Evolutionary conservation across 2,888 invertebrate species (phyloP).

Genomic region (Petrolisthes manimaculis): DNA sequence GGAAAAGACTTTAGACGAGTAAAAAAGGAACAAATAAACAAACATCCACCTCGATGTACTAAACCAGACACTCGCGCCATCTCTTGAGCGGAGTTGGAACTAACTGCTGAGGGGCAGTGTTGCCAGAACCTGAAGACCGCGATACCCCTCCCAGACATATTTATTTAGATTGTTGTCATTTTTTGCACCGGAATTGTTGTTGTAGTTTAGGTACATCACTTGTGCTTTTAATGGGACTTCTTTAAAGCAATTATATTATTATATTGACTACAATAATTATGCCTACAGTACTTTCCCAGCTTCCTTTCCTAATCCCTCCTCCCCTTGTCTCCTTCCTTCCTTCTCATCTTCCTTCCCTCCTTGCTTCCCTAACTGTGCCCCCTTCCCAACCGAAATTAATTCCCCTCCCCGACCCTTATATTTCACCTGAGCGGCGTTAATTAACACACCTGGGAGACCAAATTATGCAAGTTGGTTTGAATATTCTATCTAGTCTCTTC

Average conservation of each 20-base stretch:
- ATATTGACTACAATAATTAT: neutral
- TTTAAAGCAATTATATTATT: neutral
- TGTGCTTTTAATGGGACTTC: neutral
- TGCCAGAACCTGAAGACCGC: constrained; percentile 15
- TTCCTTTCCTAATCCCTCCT: neutral
- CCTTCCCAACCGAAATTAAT: neutral
- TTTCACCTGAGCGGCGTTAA: neutral
- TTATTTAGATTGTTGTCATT: neutral
- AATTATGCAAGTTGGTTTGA: neutral
- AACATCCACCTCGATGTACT: neutral
- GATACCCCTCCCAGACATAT: neutral
- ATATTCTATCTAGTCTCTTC: too few species aligned
- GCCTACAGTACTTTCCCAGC: neutral
- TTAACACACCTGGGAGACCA: neutral
- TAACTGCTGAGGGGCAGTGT: constrained; percentile 17
- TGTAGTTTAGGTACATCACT: neutral
- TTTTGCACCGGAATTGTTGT: neutral
- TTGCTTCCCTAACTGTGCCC: neutral
- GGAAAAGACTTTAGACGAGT: too few species aligned
- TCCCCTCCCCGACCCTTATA: neutral
- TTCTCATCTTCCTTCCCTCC: constrained; percentile 26
- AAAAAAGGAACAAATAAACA: too few species aligned
- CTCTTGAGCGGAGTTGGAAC: constrained; percentile 26
- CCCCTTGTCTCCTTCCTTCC: constrained; percentile 33
- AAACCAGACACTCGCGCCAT: constrained; percentile 34